Evolutionary conservation across 2,113 vertebrate genomes (phyloP).

Genomic region (Eptesicus fuscus): DNA sequence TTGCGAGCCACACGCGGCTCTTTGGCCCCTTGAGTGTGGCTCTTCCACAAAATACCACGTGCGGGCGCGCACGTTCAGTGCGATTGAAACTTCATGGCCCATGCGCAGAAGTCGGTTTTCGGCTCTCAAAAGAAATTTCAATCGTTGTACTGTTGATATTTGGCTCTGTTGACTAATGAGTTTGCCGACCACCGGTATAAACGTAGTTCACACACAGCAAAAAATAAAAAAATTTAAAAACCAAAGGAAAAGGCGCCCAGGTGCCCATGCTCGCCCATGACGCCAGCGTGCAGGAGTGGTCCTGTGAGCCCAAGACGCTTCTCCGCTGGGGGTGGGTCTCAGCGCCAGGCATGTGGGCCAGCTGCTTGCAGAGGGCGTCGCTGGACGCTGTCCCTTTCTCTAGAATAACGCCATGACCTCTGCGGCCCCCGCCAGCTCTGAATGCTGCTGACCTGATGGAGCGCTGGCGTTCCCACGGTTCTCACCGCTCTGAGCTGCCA

Average conservation of each 20-base stretch:
- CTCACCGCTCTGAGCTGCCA: background rate
- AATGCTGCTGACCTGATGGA: background rate
- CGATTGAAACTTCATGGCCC: too few species aligned
- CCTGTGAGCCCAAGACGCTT: background rate
- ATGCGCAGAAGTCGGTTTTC: too few species aligned
- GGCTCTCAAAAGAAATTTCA: too few species aligned
- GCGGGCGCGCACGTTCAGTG: too few species aligned
- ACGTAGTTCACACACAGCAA: background rate
- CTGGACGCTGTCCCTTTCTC: background rate
- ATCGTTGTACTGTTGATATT: too few species aligned
- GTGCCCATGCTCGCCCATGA: fast-evolving
- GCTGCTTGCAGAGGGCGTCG: fast-evolving
- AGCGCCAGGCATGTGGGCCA: background rate
- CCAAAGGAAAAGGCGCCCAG: background rate
- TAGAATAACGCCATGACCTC: background rate
- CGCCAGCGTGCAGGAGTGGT: fast-evolving
- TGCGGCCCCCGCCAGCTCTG: background rate
- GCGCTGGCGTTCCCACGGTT: background rate
- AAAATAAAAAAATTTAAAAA: too few species aligned
- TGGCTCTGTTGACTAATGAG: too few species aligned
- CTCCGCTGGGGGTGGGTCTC: background rate
- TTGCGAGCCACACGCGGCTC: too few species aligned
- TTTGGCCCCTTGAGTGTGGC: too few species aligned
- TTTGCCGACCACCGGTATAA: too few species aligned
- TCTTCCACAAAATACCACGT: too few species aligned